Evolutionary conservation across 1,140 invertebrate species (phyloP).

Genomic region (Mylabris phalerata): DNA sequence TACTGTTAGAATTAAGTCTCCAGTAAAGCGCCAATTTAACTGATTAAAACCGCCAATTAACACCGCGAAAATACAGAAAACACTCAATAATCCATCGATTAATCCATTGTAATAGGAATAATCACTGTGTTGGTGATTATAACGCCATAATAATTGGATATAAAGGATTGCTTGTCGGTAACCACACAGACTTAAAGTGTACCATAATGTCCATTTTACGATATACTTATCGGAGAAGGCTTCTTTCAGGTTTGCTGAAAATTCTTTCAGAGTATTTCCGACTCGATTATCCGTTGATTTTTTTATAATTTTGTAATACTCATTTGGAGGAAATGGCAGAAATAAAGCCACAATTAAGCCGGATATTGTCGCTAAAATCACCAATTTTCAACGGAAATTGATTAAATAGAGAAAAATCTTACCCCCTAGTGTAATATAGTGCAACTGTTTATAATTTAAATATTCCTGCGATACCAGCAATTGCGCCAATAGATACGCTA

Average conservation of each 20-base stretch:
- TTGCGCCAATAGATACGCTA: conserved; percentile 1
- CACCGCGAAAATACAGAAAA: conserved; percentile 1
- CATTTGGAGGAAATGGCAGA: not conserved
- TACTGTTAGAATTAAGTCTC: conserved; percentile 2
- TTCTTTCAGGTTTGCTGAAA: not conserved
- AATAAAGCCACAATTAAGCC: not conserved
- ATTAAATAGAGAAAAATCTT: not conserved
- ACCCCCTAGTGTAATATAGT: conserved; percentile 4
- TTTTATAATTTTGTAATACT: not conserved
- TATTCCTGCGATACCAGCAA: not conserved
- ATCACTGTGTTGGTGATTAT: not conserved
- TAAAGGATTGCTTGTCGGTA: not conserved
- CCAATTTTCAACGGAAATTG: not conserved
- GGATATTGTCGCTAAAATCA: conserved; percentile 3
- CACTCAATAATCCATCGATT: not conserved
- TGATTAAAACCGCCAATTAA: not conserved
- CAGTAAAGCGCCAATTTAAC: conserved; percentile 3
- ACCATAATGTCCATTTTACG: conserved; percentile 6
- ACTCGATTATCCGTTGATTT: not conserved
- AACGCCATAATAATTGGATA: conserved; percentile 2
- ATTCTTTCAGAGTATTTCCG: not conserved
- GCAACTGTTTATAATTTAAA: conserved; percentile 1
- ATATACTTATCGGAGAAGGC: conserved; percentile 7
- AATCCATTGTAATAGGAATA: not conserved
- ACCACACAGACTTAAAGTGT: conserved; percentile 2